Evolutionary conservation across 2,888 invertebrate genomes (phyloP).

Genomic region (Azorinus chamasolen): DNA sequence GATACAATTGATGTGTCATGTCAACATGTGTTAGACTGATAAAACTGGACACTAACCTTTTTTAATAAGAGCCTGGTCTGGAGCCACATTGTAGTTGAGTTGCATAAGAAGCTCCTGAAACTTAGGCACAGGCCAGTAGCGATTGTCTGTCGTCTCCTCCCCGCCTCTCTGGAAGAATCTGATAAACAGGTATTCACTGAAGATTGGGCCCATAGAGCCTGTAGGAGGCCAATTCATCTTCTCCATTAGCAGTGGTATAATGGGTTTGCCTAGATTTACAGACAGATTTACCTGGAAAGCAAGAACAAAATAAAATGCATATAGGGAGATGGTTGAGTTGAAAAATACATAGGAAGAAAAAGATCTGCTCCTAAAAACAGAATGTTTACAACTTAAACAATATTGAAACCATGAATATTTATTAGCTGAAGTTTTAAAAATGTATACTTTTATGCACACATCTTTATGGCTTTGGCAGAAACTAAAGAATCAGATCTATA

Average conservation of each 20-base stretch:
- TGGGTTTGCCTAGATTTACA: conserved; percentile 81
- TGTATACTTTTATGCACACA: too few relatives aligned
- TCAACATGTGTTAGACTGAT: too few relatives aligned
- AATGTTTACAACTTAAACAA: too few relatives aligned
- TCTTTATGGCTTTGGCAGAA: too few relatives aligned
- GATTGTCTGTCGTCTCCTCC: conserved; percentile 74
- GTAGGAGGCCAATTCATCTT: conserved; percentile 84
- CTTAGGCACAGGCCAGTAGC: conserved; percentile 82
- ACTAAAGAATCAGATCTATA: too few relatives aligned
- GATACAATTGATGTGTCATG: too few relatives aligned
- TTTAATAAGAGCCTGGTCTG: conserved; percentile 70
- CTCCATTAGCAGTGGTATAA: conserved; percentile 84
- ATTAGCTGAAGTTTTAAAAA: too few relatives aligned
- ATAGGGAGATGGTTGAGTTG: too few relatives aligned
- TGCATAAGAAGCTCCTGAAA: conserved; percentile 85
- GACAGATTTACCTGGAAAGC: conserved; percentile 80
- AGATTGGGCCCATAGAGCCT: conserved; percentile 85
- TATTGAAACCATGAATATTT: too few relatives aligned
- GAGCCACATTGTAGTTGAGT: conserved; percentile 76
- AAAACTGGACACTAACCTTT: conserved; percentile 66
- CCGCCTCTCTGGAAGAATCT: conserved; percentile 77
- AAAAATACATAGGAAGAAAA: too few relatives aligned
- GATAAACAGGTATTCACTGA: conserved; percentile 84
- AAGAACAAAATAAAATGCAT: too few relatives aligned
- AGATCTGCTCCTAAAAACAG: too few relatives aligned